phyloP scores from a whole-genome alignment of 2,888 invertebrate genomes.

The Polylopha cassiicola region DNA sequence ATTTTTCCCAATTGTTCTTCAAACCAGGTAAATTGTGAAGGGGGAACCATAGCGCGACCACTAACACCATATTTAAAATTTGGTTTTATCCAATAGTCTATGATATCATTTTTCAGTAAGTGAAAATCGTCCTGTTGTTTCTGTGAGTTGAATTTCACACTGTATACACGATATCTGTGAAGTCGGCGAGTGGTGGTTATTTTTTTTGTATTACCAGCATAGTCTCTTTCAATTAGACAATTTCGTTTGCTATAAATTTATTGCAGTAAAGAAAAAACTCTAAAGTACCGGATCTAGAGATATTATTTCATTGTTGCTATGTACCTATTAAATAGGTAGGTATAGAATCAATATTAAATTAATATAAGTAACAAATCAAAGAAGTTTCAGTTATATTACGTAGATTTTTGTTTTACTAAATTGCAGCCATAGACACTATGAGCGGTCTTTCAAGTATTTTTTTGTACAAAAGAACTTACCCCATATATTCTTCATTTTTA shows the following conservation, averaged over 20 bases:
- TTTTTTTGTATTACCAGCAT: too few species aligned
- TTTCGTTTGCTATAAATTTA: too few species aligned
- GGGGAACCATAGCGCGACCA: constrained; percentile 56
- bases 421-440: too few species aligned
- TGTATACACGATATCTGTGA: constrained; percentile 57
- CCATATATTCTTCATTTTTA: constrained; percentile 50
- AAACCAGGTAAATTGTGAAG: constrained; percentile 49
- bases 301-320: too few species aligned
- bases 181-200: not conserved
- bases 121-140: constrained; percentile 41
- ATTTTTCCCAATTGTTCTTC: constrained; percentile 44
- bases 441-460: too few species aligned
- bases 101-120: constrained; percentile 39
- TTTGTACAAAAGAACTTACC: constrained; percentile 34
- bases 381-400: too few species aligned
- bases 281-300: too few species aligned
- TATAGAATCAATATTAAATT: too few species aligned
- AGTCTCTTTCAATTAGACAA: too few species aligned
- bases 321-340: too few species aligned
- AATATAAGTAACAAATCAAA: too few species aligned
- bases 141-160: constrained; percentile 35
- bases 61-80: constrained; percentile 38
- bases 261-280: not conserved
- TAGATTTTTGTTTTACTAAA: too few species aligned
- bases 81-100: constrained; percentile 54